Conservation (phyloP, 2,888 invertebrate genomes). For the Polia nebulosa region DNA sequence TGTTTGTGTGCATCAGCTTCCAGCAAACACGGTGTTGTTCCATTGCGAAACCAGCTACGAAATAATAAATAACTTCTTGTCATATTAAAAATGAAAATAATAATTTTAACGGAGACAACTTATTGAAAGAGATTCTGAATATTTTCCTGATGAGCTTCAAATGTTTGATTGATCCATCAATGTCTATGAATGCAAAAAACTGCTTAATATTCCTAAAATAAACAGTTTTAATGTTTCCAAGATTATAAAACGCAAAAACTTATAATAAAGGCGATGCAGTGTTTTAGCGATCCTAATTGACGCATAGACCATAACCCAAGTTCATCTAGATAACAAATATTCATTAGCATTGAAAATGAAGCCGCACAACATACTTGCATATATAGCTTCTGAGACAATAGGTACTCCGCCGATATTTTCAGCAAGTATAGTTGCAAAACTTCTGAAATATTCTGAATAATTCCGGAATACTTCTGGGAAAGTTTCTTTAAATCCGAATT, state of each 20-base stretch:
- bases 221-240: not conserved
- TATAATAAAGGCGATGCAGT: conserved; percentile 11
- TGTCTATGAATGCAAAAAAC: not conserved
- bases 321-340: conserved; percentile 67
- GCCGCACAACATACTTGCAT: conserved; percentile 40
- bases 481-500: too few relatives aligned
- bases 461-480: too few relatives aligned
- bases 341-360: conserved; percentile 67
- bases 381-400: conserved; percentile 61
- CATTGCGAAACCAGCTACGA: too few relatives aligned
- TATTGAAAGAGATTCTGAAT: not conserved
- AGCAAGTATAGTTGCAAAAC: too few relatives aligned
- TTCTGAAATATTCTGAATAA: too few relatives aligned
- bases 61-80: too few relatives aligned
- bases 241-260: not conserved
- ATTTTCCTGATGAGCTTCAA: not conserved
- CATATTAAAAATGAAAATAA: too few relatives aligned
- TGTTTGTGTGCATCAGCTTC: too few relatives aligned
- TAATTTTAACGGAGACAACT: not conserved
- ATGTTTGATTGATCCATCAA: not conserved
- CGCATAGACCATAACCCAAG: conserved; percentile 62
- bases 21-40: too few relatives aligned
- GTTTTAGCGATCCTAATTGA: conserved; percentile 44
- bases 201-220: not conserved
- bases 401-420: conserved; percentile 61